Conservation (phyloP, 1,140 invertebrate species). For the Megalonaias nervosa region DNA sequence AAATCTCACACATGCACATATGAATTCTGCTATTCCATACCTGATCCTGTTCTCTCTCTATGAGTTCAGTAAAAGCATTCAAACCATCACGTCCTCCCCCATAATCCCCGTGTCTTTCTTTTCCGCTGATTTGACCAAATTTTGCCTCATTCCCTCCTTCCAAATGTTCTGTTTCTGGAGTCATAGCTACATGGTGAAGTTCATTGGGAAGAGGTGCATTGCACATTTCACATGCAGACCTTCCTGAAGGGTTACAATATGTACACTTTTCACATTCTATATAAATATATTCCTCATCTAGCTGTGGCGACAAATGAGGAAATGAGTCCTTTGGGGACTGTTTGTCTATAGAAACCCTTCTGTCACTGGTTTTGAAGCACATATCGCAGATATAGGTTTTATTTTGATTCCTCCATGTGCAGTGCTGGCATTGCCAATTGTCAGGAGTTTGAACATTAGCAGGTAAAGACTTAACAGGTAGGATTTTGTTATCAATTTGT, state of each 20-base stretch:
- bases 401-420: too few species aligned
- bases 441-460: too few species aligned
- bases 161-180: not conserved
- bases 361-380: too few species aligned
- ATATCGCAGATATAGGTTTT: too few species aligned
- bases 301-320: not conserved
- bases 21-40: not conserved
- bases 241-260: constrained; percentile 11
- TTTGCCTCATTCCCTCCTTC: not conserved
- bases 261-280: constrained; percentile 19
- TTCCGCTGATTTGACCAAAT: not conserved
- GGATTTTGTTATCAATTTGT: too few species aligned
- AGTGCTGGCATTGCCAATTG: too few species aligned
- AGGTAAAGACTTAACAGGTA: too few species aligned
- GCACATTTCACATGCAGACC: constrained; percentile 17
- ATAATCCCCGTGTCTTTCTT: not conserved
- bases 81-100: not conserved
- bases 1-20: too few species aligned
- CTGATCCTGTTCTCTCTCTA: constrained; percentile 26
- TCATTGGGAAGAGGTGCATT: not conserved
- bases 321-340: too few species aligned
- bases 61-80: constrained; percentile 5
- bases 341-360: too few species aligned
- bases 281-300: not conserved
- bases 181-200: not conserved